Evolutionary conservation across 2,888 invertebrate genomes (phyloP), one percentile per base, ranked within the genome.

Genomic region (Caenorhabditis doughertyi): DNA sequence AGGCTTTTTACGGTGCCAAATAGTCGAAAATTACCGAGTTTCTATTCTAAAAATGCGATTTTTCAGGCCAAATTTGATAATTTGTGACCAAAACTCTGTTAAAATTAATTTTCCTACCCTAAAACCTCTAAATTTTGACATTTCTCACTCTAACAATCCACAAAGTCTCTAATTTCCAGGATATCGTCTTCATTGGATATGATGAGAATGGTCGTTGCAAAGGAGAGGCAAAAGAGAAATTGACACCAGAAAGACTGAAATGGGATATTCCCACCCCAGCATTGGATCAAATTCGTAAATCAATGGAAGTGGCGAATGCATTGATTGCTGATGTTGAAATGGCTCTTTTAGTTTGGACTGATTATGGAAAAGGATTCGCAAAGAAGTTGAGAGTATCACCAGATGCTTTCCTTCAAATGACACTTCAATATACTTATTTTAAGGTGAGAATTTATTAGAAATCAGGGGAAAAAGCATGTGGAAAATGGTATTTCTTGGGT

Each of bases 401-500:
- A 0, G 98, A 99, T 93, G 98, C 98, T 18, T 99, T 95, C 93
- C 95, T 99, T 87, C 98, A 99, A 93, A 95, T 98, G 95, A 95
- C 96, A 0, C 94, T 99, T 16, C 98, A 99, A 92, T 93, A 98
- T 89, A 96, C 98, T 1, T 98, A 98, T 92, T 97, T 94, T 92
- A 93, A 94, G 90, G 94, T 94, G 55, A 53, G 49, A 4, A 42
- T 2, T 27, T 62, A 27, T 44, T 23, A 32, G 3, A n/a, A n/a
- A n/a, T n/a, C n/a, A n/a, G n/a, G n/a, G n/a, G n/a, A n/a, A n/a
- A n/a, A n/a, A n/a, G n/a, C n/a, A n/a, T n/a, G n/a, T n/a, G n/a
- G n/a, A n/a, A n/a, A n/a, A n/a, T n/a, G n/a, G n/a, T n/a, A n/a
- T n/a, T n/a, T n/a, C n/a, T n/a, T n/a, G n/a, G n/a, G n/a, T n/a